phyloP scores from a whole-genome alignment of 1,140 invertebrate species.

The Lordiphosa stackelbergi region DNA sequence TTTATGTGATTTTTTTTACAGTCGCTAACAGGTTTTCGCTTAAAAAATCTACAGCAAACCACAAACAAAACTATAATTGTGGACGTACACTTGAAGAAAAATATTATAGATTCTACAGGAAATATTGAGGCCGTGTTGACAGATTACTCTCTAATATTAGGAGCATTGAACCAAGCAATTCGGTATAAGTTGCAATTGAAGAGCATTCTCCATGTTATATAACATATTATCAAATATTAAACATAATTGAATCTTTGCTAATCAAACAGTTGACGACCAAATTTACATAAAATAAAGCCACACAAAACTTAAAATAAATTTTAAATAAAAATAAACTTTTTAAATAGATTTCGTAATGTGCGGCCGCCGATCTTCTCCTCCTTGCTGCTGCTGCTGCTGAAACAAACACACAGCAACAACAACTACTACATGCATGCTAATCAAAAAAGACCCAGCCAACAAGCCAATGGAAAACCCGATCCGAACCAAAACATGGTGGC shows the following conservation, averaged over 20 bases:
- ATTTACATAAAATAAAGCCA: slow-evolving; percentile 7
- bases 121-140: too few relatives aligned
- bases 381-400: slow-evolving; percentile 17
- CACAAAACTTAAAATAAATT: slow-evolving; percentile 39
- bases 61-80: too few relatives aligned
- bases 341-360: slow-evolving; percentile 27
- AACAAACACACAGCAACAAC: slow-evolving; percentile 10
- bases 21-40: slow-evolving; percentile 17
- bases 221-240: too few relatives aligned
- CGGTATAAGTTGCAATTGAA: too few relatives aligned
- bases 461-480: slow-evolving; percentile 56
- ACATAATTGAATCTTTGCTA: too few relatives aligned
- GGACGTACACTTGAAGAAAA: too few relatives aligned
- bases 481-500: slow-evolving; percentile 16
- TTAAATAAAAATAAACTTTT: slow-evolving; percentile 40
- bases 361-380: slow-evolving; percentile 39
- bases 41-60: background rate
- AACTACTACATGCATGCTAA: slow-evolving; percentile 60
- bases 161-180: too few relatives aligned
- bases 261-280: too few relatives aligned
- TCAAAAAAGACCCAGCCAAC: slow-evolving; percentile 39
- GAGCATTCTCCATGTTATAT: too few relatives aligned
- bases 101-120: too few relatives aligned
- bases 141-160: too few relatives aligned
- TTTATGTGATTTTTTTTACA: slow-evolving; percentile 2